phyloP scores from a whole-genome alignment of 1,140 invertebrate species.

The Papilio machaon region DNA sequence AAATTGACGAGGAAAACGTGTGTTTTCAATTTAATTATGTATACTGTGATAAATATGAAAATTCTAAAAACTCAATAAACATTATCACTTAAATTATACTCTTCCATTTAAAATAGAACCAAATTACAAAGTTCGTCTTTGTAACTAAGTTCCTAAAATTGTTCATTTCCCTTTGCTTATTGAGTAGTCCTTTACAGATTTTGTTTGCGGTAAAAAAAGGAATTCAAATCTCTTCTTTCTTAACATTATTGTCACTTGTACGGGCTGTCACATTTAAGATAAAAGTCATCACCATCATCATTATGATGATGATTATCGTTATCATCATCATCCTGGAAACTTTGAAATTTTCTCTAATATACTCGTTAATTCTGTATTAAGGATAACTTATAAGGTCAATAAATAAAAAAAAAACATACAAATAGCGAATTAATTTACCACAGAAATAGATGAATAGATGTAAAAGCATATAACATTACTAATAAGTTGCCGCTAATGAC shows the following conservation, averaged over 20 bases:
- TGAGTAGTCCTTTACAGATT: neutral
- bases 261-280: neutral
- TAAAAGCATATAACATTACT: neutral
- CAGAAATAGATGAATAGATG: neutral
- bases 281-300: neutral
- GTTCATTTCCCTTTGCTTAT: neutral
- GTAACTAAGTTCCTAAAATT: neutral
- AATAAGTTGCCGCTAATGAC: neutral
- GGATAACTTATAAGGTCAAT: neutral
- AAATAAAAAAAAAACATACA: neutral
- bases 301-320: no score
- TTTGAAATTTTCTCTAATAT: no score
- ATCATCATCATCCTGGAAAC: no score
- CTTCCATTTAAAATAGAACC: neutral
- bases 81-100: neutral
- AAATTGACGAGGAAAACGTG: no score
- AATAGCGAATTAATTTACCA: neutral
- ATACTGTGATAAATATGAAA: no score
- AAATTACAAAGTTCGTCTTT: constrained; percentile 2
- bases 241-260: neutral
- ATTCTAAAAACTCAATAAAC: neutral
- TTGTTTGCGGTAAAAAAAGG: neutral
- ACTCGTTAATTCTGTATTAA: no score
- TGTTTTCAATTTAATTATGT: no score
- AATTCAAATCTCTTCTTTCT: neutral